These are phyloP conservation scores for Propithecus perrieri DNA, from an alignment of 2,797 vertebrate species.

Conservation along the genomic window DNA sequence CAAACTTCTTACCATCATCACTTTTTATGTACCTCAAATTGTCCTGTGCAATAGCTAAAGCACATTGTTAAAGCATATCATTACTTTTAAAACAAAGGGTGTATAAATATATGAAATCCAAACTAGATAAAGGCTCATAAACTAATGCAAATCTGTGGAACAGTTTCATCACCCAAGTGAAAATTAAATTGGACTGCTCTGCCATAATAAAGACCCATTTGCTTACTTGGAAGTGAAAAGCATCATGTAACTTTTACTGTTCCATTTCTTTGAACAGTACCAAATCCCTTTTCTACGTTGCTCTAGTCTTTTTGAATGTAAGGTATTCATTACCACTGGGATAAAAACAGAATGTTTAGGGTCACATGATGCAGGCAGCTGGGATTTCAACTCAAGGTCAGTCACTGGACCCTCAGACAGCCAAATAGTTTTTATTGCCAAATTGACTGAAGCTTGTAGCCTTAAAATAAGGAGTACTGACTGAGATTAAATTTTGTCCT, in stretches of 20 bases:
- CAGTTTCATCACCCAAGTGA: not conserved
- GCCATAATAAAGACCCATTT: not conserved
- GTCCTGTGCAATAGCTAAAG: not conserved
- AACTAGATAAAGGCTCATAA: not conserved
- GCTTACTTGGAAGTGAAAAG: constrained; percentile 32
- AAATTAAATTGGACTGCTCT: constrained; percentile 11
- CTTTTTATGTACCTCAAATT: not conserved
- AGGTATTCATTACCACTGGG: constrained; percentile 72
- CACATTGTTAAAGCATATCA: not conserved
- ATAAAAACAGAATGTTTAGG: constrained; percentile 77
- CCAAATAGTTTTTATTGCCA: constrained; percentile 65
- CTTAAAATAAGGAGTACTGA: constrained; percentile 56
- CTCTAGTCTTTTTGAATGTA: constrained; percentile 38
- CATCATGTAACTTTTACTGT: not conserved
- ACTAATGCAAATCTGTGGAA: not conserved
- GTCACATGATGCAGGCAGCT: constrained; percentile 65
- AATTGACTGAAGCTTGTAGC: constrained; percentile 62
- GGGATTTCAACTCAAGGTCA: constrained; percentile 71
- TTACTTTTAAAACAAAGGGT: constrained; percentile 38
- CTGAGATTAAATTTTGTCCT: constrained; percentile 61
- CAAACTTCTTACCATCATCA: not conserved
- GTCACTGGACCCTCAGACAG: constrained; percentile 64
- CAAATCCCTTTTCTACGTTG: not conserved
- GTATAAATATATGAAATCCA: not conserved
- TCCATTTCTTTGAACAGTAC: constrained; percentile 28